Conservation (phyloP, 2,113 vertebrate species). For the Ceyx melanurus region DNA sequence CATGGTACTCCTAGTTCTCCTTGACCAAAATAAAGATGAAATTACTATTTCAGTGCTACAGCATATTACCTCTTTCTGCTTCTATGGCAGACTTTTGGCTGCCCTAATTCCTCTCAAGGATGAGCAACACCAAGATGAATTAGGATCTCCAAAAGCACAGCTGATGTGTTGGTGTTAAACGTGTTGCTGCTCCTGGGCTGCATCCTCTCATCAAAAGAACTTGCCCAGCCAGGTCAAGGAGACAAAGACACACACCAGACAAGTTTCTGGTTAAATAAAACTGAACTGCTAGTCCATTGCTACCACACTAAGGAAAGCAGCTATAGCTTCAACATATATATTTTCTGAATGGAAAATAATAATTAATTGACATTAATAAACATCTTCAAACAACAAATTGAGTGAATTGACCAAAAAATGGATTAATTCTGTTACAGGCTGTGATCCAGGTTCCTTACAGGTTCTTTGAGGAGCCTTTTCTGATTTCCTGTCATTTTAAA, state of each 20-base stretch:
- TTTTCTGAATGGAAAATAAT: not conserved
- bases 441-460: not conserved
- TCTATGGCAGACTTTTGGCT: not conserved
- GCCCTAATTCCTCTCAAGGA: not conserved
- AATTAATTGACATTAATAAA: not conserved
- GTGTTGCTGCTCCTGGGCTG: not conserved
- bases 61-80: not conserved
- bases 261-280: not conserved
- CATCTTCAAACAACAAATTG: not conserved
- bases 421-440: not conserved
- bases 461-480: not conserved
- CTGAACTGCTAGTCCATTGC: not conserved
- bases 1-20: rapidly evolving
- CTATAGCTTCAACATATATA: not conserved
- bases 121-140: not conserved
- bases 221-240: not conserved
- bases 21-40: not conserved
- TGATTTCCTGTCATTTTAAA: constrained; percentile 35
- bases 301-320: not conserved
- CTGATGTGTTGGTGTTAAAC: not conserved
- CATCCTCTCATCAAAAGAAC: not conserved
- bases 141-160: not conserved
- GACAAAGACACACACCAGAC: not conserved
- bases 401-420: not conserved
- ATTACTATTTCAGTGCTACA: not conserved